These are phyloP conservation scores for Tinea trinotella DNA, from an alignment of 2,888 invertebrate species.

Conservation along the genomic window DNA sequence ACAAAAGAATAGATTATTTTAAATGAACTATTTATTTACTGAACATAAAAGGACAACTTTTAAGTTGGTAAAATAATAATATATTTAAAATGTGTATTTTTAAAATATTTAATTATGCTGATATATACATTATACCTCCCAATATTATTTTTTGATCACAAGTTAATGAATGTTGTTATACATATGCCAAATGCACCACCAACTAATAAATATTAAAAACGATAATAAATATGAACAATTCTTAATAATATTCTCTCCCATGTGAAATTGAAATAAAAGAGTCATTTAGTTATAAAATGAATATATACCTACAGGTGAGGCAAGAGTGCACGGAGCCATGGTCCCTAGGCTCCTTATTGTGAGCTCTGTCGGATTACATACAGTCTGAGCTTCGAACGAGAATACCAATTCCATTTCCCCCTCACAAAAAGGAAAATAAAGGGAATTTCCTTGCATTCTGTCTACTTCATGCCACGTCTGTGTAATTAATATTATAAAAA, in stretches of 20 bases:
- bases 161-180: too few relatives aligned
- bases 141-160: too few relatives aligned
- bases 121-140: too few relatives aligned
- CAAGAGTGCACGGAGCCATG: background rate
- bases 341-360: background rate
- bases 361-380: background rate
- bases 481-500: background rate
- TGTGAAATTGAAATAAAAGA: background rate
- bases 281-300: background rate
- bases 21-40: too few relatives aligned
- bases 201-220: too few relatives aligned
- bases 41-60: background rate
- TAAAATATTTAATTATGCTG: too few relatives aligned
- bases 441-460: background rate
- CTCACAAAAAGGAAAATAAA: slow-evolving; percentile 1
- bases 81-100: too few relatives aligned
- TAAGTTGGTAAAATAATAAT: background rate
- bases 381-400: slow-evolving; percentile 3
- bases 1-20: too few relatives aligned
- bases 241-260: too few relatives aligned
- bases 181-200: too few relatives aligned
- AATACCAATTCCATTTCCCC: background rate
- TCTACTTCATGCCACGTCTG: background rate
- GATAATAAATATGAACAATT: too few relatives aligned
- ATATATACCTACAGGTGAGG: background rate